A percentile compares a stretch with the other conserved stretches of the same genome.
Conservation (phyloP, 2,113 vertebrate species). For the Ramphastos sulfuratus region DNA sequence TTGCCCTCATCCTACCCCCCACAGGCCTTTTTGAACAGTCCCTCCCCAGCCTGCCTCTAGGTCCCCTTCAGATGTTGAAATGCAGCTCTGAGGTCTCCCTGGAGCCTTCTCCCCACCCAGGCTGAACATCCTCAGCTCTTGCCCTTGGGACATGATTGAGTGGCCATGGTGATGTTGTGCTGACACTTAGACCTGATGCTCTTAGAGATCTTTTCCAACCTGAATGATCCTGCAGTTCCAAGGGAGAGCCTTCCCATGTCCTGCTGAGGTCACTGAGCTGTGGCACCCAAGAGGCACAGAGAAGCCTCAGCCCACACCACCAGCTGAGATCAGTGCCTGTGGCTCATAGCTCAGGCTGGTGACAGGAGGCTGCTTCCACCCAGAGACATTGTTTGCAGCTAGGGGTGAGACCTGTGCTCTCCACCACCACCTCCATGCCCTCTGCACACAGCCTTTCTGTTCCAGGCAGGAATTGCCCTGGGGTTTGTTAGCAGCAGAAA, state of each 20-base stretch:
- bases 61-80: too few relatives aligned
- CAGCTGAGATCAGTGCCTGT: not conserved
- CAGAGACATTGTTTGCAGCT: not conserved
- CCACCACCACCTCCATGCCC: not conserved
- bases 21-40: too few relatives aligned
- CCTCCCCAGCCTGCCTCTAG: too few relatives aligned
- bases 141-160: too few relatives aligned
- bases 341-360: not conserved
- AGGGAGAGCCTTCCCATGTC: not conserved
- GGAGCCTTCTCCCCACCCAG: too few relatives aligned
- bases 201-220: too few relatives aligned
- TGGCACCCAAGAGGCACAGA: not conserved
- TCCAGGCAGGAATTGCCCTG: not conserved
- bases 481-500: not conserved
- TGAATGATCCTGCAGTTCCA: too few relatives aligned
- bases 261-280: not conserved
- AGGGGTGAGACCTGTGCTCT: not conserved
- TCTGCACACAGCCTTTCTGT: not conserved
- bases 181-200: too few relatives aligned
- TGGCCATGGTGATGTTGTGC: too few relatives aligned
- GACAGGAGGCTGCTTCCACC: not conserved
- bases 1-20: too few relatives aligned
- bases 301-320: not conserved
- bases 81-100: too few relatives aligned
- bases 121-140: too few relatives aligned